Percentiles rank a stretch among this genome's conserved stretches.
These are phyloP conservation scores for Ichneumoninae sp. DNA, from an alignment of 2,888 invertebrate genomes.

Conservation along the genomic window DNA sequence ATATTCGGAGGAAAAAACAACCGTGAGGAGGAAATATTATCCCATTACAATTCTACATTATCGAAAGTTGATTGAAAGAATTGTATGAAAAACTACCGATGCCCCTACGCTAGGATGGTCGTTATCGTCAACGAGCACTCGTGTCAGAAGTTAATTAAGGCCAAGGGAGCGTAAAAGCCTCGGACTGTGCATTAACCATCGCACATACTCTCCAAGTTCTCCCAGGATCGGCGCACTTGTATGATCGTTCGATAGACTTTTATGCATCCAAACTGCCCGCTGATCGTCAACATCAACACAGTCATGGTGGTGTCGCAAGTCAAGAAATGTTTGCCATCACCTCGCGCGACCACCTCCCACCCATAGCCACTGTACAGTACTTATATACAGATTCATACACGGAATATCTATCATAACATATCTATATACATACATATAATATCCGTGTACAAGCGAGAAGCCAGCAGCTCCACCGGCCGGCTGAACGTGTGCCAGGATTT, in stretches of 20 bases:
- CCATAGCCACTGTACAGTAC: constrained; percentile 2
- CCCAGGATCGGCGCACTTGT: background rate
- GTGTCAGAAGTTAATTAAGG: constrained; percentile 83
- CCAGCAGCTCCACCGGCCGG: constrained; percentile 52
- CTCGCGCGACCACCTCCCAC: constrained; percentile 63
- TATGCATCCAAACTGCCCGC: constrained; percentile 9
- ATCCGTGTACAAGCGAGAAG: background rate
- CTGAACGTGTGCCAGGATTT: constrained; percentile 78
- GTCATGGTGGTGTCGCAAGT: constrained; percentile 80
- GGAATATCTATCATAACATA: constrained; percentile 10
- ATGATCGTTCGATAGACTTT: constrained; percentile 7
- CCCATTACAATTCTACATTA: background rate
- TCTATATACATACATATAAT: constrained; percentile 21
- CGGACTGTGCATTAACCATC: background rate
- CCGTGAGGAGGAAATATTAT: no score
- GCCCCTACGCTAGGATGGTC: background rate
- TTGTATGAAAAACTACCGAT: background rate
- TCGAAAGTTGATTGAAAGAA: background rate
- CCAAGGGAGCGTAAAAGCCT: constrained; percentile 80
- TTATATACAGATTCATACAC: constrained; percentile 12
- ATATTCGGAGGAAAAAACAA: no score
- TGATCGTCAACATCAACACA: constrained; percentile 8
- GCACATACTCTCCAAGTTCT: constrained; percentile 19
- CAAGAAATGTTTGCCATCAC: constrained; percentile 71
- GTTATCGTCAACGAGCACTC: constrained; percentile 70